Base-by-base conservation (phyloP, 1,140 invertebrate genomes). In the Tachypleus tridentatus region DNA sequence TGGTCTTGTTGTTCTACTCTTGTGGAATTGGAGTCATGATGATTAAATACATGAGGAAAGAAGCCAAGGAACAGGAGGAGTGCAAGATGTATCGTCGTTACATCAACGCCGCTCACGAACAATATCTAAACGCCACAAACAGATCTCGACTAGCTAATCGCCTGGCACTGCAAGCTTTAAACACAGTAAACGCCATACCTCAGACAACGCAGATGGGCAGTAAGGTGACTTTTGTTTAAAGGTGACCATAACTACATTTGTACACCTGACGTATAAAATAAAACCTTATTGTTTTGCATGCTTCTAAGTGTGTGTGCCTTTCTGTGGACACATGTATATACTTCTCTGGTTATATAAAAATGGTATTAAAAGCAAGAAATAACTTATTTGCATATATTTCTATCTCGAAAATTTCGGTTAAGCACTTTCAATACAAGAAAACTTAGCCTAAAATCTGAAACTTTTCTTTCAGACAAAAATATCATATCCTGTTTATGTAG, bases 1-100 rank as follows among this genome's bases (percentile, higher is more conserved):
- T 74, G 8, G 72, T 74, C 0, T 64, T 74, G 6, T 69, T 71
- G 51, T 74, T 74, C 66, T 74, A 74, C 60, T 72, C 73, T 8
- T 70, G 72, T 56, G 72, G 71, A 29, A 73, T 74, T 11, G 72
- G 72, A 3, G 62, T 73, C 48, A 72, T 74, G 71, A 74, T 74
- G 71, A 69, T 73, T 47, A 72, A 70, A 57, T 73, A 73, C 66
- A 72, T 74, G 68, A 62, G 68, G 10, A 67, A 72, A 60, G 72
- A 74, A 59, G 68, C 67, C 49, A 64, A 70, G 58, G 73, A 74
- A 54, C 63, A 69, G 48, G 67, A 74, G 60, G 72, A 74, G 57
- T 68, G 64, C 11, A 71, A 71, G 59, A 63, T 72, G 62, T 72
- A 74, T 64, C 65, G 69, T 56, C 66, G 69, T 11, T 73, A 73